A percentile compares a stretch with the other conserved stretches of the same genome.
Evolutionary conservation across 2,113 vertebrate genomes (phyloP).

Genomic region (Oplegnathus fasciatus): DNA sequence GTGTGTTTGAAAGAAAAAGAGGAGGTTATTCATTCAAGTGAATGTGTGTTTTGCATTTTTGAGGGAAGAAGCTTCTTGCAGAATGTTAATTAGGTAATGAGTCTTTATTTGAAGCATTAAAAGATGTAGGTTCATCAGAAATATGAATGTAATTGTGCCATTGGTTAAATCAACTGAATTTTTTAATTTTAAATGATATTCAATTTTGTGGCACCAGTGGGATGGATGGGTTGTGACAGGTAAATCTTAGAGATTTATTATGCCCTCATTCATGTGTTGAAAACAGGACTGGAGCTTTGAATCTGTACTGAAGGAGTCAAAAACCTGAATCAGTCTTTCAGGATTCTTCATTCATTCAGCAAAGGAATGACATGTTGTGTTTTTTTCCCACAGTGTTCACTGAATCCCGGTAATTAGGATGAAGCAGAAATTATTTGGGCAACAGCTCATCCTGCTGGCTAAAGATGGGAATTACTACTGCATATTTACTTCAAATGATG

Average conservation of each 20-base stretch:
- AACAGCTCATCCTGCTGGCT: constrained; percentile 58
- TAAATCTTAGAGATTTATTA: neutral
- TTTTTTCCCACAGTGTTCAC: neutral
- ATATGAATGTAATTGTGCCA: neutral
- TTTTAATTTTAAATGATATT: neutral
- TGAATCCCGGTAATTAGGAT: neutral
- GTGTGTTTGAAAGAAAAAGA: neutral
- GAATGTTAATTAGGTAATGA: neutral
- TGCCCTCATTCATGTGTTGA: neutral
- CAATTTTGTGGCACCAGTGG: neutral
- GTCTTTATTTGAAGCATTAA: neutral
- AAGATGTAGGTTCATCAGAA: neutral
- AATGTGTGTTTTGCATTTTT: neutral
- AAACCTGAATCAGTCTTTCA: neutral
- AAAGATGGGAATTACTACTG: neutral
- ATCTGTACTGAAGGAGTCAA: no score
- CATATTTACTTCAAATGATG: neutral
- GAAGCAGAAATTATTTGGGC: neutral
- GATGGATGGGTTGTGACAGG: neutral
- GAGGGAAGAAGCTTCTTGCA: neutral
- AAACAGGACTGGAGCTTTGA: neutral
- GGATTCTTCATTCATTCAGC: neutral
- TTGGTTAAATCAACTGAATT: constrained; percentile 9
- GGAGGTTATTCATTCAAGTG: neutral
- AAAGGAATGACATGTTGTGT: neutral